Evolutionary conservation across 2,888 invertebrate genomes (phyloP).

Genomic region (Habrosyne pyritoides): DNA sequence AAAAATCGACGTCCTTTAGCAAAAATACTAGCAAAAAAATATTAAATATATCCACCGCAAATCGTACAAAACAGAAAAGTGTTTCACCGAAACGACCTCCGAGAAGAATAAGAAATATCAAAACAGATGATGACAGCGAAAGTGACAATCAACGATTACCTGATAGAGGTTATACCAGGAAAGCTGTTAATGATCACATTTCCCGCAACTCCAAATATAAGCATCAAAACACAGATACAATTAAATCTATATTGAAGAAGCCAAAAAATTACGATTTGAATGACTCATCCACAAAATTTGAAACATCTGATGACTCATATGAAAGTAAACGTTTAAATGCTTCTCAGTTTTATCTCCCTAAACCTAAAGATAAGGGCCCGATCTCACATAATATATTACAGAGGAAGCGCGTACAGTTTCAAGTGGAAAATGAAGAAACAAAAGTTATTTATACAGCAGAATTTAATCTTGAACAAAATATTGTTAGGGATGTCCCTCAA

Average conservation of each 20-base stretch:
- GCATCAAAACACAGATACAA: conserved; percentile 67
- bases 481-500: conserved; percentile 43
- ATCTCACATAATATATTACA: conserved; percentile 64
- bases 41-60: conserved; percentile 52
- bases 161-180: conserved; percentile 60
- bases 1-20: conserved; percentile 60
- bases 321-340: conserved; percentile 62
- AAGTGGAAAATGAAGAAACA: conserved; percentile 86
- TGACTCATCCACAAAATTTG: conserved; percentile 53
- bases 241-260: conserved; percentile 85
- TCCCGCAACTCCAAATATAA: conserved; percentile 59
- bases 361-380: conserved; percentile 70
- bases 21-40: conserved; percentile 68
- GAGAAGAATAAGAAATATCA: conserved; percentile 77
- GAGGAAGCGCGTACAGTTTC: conserved; percentile 89
- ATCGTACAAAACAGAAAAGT: conserved; percentile 73
- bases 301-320: conserved; percentile 55
- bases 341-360: conserved; percentile 86
- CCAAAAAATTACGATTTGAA: conserved; percentile 71
- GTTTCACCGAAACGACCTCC: conserved; percentile 86
- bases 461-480: conserved; percentile 67
- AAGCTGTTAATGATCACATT: conserved; percentile 44
- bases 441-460: conserved; percentile 79
- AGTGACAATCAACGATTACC: conserved; percentile 73
- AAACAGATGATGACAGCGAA: conserved; percentile 78